phyloP scores from a whole-genome alignment of 2,888 invertebrate genomes.

The Dolichomitus sp. region DNA sequence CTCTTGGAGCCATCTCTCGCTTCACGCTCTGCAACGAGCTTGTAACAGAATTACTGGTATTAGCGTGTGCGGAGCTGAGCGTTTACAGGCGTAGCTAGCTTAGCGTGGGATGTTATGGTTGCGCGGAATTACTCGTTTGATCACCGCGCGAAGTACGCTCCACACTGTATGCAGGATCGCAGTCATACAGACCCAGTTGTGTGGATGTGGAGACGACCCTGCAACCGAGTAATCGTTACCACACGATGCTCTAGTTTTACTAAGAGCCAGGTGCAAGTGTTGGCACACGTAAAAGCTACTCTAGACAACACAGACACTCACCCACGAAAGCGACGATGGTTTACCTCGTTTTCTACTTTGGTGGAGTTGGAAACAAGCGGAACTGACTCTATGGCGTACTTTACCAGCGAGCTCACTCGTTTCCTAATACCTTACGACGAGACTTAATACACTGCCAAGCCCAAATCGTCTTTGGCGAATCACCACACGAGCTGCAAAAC shows the following conservation, averaged over 20 bases:
- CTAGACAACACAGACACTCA: background rate
- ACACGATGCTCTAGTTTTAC: conserved; percentile 29
- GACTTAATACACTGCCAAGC: conserved; percentile 13
- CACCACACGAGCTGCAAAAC: conserved; percentile 11
- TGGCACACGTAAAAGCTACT: conserved; percentile 34
- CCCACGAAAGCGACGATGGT: background rate
- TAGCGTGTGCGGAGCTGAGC: conserved; percentile 69
- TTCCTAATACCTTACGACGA: conserved; percentile 10
- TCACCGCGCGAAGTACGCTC: conserved; percentile 65
- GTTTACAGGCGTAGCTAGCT: conserved; percentile 75
- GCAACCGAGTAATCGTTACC: conserved; percentile 27
- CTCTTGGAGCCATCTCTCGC: conserved; percentile 31
- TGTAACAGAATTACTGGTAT: conserved; percentile 76
- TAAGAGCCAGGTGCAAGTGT: conserved; percentile 11
- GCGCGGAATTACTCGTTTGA: conserved; percentile 76
- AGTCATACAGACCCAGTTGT: background rate
- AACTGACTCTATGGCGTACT: conserved; percentile 40
- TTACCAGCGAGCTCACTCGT: conserved; percentile 1
- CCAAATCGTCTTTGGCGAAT: conserved; percentile 33
- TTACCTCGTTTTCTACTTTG: conserved; percentile 30
- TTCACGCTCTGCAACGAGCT: conserved; percentile 64
- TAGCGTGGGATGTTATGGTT: conserved; percentile 74
- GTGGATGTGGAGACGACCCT: conserved; percentile 15
- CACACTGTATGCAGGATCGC: conserved; percentile 38
- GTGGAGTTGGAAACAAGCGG: conserved; percentile 26